A percentile compares a stretch with the other conserved stretches of the same genome.
Evolutionary conservation across 2,797 vertebrate genomes (phyloP).

Genomic region (Hippopotamyrus pictus): DNA sequence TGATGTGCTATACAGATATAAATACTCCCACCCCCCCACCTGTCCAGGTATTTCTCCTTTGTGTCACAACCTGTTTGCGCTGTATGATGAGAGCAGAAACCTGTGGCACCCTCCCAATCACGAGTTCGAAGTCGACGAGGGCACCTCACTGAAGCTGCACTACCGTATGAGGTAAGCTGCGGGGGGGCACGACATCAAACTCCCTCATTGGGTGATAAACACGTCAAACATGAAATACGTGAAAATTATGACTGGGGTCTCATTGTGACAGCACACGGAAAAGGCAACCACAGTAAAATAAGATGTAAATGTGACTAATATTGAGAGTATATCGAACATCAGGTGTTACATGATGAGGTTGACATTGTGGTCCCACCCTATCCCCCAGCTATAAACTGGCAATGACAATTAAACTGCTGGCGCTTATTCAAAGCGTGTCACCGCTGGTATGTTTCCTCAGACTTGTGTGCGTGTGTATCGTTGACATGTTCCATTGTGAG

Average conservation of each 20-base stretch:
- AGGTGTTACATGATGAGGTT: background rate
- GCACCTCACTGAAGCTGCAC: conserved; percentile 71
- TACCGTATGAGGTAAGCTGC: conserved; percentile 90
- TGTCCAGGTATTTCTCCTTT: conserved; percentile 82
- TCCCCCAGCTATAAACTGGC: background rate
- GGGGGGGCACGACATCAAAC: background rate
- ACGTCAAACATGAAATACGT: background rate
- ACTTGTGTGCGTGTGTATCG: background rate
- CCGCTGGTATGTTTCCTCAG: background rate
- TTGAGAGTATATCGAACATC: background rate
- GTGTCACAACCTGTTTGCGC: conserved; percentile 89
- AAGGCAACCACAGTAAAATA: background rate
- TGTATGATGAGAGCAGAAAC: conserved; percentile 73
- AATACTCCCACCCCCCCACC: background rate
- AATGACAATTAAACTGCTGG: background rate
- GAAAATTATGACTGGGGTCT: background rate
- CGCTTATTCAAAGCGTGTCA: background rate
- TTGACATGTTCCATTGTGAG: background rate
- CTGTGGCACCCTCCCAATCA: conserved; percentile 87
- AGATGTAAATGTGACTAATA: background rate
- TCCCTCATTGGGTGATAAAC: background rate
- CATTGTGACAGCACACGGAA: background rate
- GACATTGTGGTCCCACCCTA: background rate
- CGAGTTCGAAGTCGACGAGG: conserved; percentile 75
- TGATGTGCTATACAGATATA: background rate